phyloP scores from a whole-genome alignment of 1,140 invertebrate genomes.

The Pectinophora gossypiella region DNA sequence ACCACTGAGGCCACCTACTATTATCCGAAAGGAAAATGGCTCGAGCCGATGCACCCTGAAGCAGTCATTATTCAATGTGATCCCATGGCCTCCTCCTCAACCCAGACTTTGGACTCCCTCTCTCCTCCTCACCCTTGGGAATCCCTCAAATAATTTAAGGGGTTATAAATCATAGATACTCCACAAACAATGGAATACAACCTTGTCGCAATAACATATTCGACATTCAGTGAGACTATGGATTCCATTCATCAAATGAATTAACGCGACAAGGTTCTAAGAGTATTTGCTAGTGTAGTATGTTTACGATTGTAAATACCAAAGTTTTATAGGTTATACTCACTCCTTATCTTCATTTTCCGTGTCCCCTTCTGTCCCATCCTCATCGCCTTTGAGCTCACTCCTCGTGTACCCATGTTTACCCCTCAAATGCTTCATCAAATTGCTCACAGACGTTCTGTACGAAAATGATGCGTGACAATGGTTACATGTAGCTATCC shows the following conservation, averaged over 20 bases:
- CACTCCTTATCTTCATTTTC: neutral
- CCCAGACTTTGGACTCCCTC: neutral
- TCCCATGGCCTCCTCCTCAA: neutral
- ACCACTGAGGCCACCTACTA: too few relatives aligned
- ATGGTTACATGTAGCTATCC: neutral
- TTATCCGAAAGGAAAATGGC: neutral
- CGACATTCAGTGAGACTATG: neutral
- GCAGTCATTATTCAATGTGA: neutral
- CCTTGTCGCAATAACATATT: too few relatives aligned
- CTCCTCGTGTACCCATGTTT: neutral
- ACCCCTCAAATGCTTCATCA: neutral
- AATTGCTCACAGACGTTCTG: neutral
- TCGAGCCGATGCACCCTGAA: neutral
- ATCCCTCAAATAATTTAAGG: neutral
- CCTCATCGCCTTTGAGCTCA: neutral
- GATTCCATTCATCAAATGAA: neutral
- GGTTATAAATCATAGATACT: too few relatives aligned
- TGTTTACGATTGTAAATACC: too few relatives aligned
- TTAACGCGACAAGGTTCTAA: too few relatives aligned
- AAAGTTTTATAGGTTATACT: too few relatives aligned
- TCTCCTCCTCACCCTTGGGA: neutral
- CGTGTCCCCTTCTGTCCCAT: neutral
- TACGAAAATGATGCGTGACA: neutral
- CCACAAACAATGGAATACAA: too few relatives aligned
- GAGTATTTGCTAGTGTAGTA: too few relatives aligned